Evolutionary conservation across 2,888 invertebrate genomes (phyloP), one percentile per base, ranked within the genome.

Genomic region (Dioctria rufipes): DNA sequence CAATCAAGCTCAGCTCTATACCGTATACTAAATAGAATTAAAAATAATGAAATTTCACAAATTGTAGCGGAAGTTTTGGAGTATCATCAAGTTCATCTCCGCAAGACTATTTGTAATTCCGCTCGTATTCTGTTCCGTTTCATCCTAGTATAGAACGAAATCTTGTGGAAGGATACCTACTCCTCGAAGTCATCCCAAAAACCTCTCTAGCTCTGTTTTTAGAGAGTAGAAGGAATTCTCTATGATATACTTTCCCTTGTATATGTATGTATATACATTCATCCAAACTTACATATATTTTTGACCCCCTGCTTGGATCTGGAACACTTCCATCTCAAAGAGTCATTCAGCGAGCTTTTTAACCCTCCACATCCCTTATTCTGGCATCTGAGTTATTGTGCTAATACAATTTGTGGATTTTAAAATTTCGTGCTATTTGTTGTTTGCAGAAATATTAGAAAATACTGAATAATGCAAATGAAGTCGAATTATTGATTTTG

Each of bases 21-120:
- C 63, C 63, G 63, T 51, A 40, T n/a, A 46, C 77, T 46, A 77
- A 77, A 77, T 77, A 77, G 77, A 77, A 77, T 77, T 77, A 77
- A 77, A 77, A 77, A 77, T 77, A 77, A 77, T 77, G 77, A 77
- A 77, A 77, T 77, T 77, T 77, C 77, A 77, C 77, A 77, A 77
- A 77, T 77, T 77, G 77, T 77, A 49, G 77, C 63, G 77, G 77
- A 77, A 77, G 77, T 77, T 77, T 77, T 63, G 77, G 77, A 61
- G 77, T 77, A 77, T 77, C 77, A 77, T 77, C 63, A 77, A 77
- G 63, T 63, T 77, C 77, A 77, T 77, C 77, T 77, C 61, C 77
- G 63, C 63, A 77, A 51, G 77, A 49, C 63, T 77, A 77, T 77
- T 77, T 77, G 77, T 77, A 77, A 77, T 77, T 77, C 77, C 25